Base-by-base conservation (phyloP, 2,888 invertebrate species). In the Norana najaformis region DNA sequence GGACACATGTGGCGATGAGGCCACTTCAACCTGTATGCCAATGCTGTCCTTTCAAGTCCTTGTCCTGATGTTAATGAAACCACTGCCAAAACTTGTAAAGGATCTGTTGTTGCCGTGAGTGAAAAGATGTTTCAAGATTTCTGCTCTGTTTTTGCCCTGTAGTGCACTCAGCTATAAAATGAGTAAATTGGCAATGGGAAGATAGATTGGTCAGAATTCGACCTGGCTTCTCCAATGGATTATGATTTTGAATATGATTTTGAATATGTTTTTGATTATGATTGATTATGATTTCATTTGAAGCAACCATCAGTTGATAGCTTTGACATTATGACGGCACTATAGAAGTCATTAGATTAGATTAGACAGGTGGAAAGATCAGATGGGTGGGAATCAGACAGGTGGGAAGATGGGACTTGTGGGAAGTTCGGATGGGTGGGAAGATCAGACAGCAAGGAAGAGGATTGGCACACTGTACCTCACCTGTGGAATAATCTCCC, bases 11-110 rank as follows among this genome's bases (percentile, higher is more conserved):
- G 92, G 93, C 23, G 93, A 93, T 20, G 94, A 94, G 89, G 94
- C 93, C 18, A 93, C 93, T 85, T 34, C 82, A 37, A 38, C 88
- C 1, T 95, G 95, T 92, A 95, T 95, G 94, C 94, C 95, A 30
- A 93, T 95, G 91, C 93, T 95, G 5, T 95, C 95, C 11, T 94
- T 95, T 89, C 95, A 95, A 93, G 93, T 95, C 2, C 93, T 95
- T n/a, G 93, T 94, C 14, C 94, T 95, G 36, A 95, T 95, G 94
- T 88, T 95, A 13, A 92, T 94, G 36, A 95, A 95, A 92, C 95
- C 95, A 0, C 91, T 95, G 47, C 95, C 95, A 8, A 95, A 95
- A 92, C 94, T 95, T 90, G 92, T 94, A 90, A 94, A 93, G 82
- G 95, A 95, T 92, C 93, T 95, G 89, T 91, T 95, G 34, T 89